Percentiles rank a stretch among this genome's conserved stretches.
These are phyloP conservation scores for Eretmocerus hayati DNA, from an alignment of 2,888 invertebrate genomes.

Conservation along the genomic window DNA sequence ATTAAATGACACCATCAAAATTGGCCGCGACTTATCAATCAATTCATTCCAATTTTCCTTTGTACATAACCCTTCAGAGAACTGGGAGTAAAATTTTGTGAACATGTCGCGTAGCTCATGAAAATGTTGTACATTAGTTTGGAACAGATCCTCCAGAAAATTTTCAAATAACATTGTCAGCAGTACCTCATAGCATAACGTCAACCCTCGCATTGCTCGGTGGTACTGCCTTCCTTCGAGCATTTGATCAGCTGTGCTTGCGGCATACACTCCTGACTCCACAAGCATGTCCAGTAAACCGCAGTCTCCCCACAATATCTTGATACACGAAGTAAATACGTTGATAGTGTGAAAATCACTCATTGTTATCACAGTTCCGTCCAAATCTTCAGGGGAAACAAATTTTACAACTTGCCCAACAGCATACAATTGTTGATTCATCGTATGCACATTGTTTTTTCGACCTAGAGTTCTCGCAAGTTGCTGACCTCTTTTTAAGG, in stretches of 20 bases:
- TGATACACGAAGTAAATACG: not conserved
- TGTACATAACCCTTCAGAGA: not conserved
- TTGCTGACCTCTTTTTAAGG: not conserved
- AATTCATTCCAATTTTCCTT: not conserved
- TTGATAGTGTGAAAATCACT: not conserved
- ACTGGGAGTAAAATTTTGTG: not conserved
- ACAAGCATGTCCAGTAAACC: conserved; percentile 2
- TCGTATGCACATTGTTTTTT: not conserved
- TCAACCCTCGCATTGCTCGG: conserved; percentile 1
- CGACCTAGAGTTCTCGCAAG: not conserved
- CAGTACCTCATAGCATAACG: not conserved
- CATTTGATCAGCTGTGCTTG: conserved; percentile 1
- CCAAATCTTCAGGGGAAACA: not conserved
- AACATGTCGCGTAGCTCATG: too few relatives aligned
- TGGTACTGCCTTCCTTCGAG: conserved; percentile 3
- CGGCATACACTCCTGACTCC: conserved; percentile 3
- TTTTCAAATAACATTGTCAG: not conserved
- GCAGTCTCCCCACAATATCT: not conserved
- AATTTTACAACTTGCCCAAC: not conserved
- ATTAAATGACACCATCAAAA: not conserved
- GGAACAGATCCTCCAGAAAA: not conserved
- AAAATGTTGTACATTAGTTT: not conserved
- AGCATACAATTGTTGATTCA: conserved; percentile 3
- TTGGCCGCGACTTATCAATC: not conserved
- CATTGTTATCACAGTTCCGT: not conserved